These are phyloP conservation scores for Dinothrombium tinctorium DNA, from an alignment of 1,140 invertebrate genomes.

Conservation along the genomic window DNA sequence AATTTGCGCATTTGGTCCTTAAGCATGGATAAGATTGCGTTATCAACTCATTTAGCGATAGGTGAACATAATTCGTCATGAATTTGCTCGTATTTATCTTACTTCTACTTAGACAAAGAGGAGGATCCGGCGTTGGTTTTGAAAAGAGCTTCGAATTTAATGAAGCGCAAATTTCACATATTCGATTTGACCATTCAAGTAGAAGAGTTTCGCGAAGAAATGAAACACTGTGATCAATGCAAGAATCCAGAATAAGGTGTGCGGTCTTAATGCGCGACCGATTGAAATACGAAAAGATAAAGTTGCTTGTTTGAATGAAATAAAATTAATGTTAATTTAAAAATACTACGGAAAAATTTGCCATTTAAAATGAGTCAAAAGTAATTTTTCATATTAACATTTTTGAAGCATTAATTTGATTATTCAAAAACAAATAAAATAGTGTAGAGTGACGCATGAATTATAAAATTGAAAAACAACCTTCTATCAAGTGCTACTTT, in stretches of 20 bases:
- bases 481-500: no score
- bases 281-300: no score
- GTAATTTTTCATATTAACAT: no score
- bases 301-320: no score
- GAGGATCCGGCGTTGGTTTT: conserved; percentile 51
- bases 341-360: no score
- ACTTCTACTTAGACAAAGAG: conserved; percentile 7
- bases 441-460: no score
- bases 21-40: conserved; percentile 76
- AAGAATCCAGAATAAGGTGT: conserved; percentile 26
- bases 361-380: no score
- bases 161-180: conserved; percentile 72
- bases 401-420: no score
- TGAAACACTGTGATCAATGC: conserved; percentile 77
- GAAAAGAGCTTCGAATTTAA: conserved; percentile 40
- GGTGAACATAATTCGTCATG: conserved; percentile 21
- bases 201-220: conserved; percentile 71
- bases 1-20: conserved; percentile 91
- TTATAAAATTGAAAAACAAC: no score
- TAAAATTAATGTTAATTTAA: no score
- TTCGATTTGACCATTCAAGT: conserved; percentile 94
- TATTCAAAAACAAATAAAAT: no score
- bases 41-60: conserved; percentile 76
- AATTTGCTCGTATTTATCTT: not conserved
- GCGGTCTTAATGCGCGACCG: no score